phyloP scores from a whole-genome alignment of 2,888 invertebrate species.

The Drosophila mettleri region DNA sequence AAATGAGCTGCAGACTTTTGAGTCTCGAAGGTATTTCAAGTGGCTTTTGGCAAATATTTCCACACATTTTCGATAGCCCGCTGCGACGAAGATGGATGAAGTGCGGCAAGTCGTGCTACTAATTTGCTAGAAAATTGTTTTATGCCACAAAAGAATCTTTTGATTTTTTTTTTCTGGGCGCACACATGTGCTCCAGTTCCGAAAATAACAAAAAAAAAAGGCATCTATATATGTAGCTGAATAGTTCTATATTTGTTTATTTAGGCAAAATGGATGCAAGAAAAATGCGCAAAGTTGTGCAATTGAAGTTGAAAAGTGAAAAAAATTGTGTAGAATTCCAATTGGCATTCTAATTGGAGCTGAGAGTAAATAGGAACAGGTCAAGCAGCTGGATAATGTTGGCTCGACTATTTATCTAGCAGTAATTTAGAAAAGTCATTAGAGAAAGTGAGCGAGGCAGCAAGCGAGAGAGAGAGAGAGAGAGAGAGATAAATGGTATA shows the following conservation, averaged over 20 bases:
- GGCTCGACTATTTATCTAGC: constrained; percentile 11
- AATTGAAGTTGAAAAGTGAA: constrained; percentile 33
- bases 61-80: constrained; percentile 19
- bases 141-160: constrained; percentile 26
- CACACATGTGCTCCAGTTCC: constrained; percentile 74
- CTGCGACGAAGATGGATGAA: constrained; percentile 25
- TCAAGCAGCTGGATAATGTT: constrained; percentile 47
- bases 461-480: background rate
- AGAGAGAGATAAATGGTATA: background rate
- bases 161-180: constrained; percentile 9
- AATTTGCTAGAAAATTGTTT: constrained; percentile 45
- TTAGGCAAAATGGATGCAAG: constrained; percentile 31
- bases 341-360: constrained; percentile 10
- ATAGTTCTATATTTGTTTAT: constrained; percentile 43
- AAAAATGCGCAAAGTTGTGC: constrained; percentile 39
- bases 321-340: constrained; percentile 6
- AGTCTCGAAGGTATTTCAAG: background rate
- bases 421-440: constrained; percentile 61
- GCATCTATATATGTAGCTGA: background rate
- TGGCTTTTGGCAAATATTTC: constrained; percentile 20
- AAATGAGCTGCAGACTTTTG: constrained; percentile 16
- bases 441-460: constrained; percentile 2
- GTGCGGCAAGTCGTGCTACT: constrained; percentile 19
- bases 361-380: constrained; percentile 16
- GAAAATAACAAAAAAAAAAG: constrained; percentile 7